A percentile compares a stretch with the other conserved stretches of the same genome.
phyloP scores from a whole-genome alignment of 2,113 vertebrate genomes.

The Phainopepla nitens region DNA sequence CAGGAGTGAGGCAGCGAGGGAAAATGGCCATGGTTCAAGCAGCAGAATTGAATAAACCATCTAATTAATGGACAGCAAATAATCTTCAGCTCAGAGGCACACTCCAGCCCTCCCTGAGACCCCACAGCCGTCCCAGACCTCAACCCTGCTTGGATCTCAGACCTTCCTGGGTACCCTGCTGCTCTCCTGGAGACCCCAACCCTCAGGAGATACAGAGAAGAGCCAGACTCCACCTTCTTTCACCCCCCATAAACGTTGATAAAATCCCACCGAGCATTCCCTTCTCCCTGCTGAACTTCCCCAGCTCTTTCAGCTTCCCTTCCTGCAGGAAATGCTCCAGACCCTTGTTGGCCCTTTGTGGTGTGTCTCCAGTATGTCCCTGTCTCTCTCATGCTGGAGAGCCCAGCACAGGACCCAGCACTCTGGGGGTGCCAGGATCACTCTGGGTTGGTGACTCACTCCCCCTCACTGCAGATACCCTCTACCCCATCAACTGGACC shows the following conservation, averaged over 20 bases:
- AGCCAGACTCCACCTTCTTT: background rate
- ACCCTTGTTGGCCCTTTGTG: background rate
- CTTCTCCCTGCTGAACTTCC: background rate
- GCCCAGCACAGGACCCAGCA: background rate
- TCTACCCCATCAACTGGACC: background rate
- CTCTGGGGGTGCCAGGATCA: background rate
- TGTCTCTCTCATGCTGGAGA: background rate
- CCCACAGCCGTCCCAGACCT: background rate
- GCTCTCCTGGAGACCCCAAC: background rate
- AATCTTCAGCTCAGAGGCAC: background rate
- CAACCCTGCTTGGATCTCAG: background rate
- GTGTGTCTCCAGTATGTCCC: background rate
- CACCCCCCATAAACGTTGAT: background rate
- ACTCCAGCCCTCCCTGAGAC: background rate
- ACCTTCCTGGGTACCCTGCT: background rate
- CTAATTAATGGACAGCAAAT: background rate
- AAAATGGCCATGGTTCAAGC: background rate
- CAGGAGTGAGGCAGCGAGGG: rapidly evolving
- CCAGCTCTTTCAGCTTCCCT: background rate
- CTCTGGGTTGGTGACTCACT: background rate
- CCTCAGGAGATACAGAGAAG: background rate
- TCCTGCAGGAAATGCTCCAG: background rate
- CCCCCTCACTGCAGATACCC: background rate
- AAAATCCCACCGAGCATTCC: background rate
- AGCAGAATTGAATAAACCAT: background rate